Conservation (phyloP, 1,140 invertebrate species). For the Caenorhabditis remanei region DNA sequence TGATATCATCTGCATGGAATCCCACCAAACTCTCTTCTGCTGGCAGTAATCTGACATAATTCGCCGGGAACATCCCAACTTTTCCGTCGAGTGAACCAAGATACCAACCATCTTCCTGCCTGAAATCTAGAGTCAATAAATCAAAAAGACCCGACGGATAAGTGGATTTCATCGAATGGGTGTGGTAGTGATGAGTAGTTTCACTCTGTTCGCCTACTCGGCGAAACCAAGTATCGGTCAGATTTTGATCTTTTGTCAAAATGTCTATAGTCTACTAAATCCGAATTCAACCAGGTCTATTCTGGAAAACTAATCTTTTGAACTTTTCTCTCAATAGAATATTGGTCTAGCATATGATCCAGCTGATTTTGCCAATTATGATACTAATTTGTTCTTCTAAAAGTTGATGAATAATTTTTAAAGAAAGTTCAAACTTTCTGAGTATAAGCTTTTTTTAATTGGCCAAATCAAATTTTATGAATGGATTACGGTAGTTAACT, state of each 20-base stretch:
- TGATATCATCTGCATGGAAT: conserved; percentile 29
- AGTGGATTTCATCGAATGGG: conserved; percentile 28
- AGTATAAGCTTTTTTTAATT: not conserved
- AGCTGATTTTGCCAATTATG: conserved; percentile 39
- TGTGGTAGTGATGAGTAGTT: not conserved
- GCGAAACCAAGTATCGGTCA: not conserved
- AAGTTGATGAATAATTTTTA: not conserved
- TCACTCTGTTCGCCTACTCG: not conserved
- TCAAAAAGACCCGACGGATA: no score
- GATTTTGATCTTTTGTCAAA: conserved; percentile 30
- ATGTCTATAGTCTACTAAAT: not conserved
- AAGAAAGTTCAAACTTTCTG: not conserved
- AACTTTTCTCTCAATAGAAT: not conserved
- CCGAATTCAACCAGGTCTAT: not conserved
- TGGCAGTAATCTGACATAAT: conserved; percentile 18
- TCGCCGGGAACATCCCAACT: conserved; percentile 5
- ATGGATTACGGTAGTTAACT: not conserved
- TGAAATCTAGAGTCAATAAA: conserved; percentile 16
- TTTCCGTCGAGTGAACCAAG: conserved; percentile 19
- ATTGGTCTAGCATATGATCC: not conserved
- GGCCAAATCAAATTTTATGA: not conserved
- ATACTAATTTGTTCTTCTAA: not conserved
- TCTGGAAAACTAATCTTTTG: not conserved
- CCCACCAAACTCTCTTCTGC: not conserved
- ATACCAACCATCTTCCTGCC: conserved; percentile 32